phyloP scores from a whole-genome alignment of 2,797 vertebrate species.

The Acridotheres tristis region DNA sequence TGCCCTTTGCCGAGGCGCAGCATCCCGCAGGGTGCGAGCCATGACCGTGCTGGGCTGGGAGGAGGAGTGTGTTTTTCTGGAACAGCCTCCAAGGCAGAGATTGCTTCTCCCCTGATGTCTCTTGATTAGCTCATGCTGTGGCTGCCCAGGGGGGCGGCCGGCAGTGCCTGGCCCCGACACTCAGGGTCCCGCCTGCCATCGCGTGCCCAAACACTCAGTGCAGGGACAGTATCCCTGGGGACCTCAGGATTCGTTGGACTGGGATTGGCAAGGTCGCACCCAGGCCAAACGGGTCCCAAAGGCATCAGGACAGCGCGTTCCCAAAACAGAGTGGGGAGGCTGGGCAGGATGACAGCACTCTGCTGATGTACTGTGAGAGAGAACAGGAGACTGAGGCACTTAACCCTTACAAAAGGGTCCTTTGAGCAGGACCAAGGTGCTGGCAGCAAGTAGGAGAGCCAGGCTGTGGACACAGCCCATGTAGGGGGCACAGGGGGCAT shows the following conservation, averaged over 20 bases:
- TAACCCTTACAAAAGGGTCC: not conserved
- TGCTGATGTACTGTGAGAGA: not conserved
- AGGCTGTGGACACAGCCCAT: not conserved
- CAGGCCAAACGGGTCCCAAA: not conserved
- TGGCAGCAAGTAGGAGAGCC: not conserved
- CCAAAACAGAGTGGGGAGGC: not conserved
- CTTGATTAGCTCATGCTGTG: conserved; percentile 5
- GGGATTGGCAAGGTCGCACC: not conserved
- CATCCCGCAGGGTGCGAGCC: not conserved
- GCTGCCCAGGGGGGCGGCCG: not conserved
- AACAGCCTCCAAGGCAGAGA: not conserved
- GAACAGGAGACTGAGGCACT: not conserved
- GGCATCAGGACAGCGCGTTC: not conserved
- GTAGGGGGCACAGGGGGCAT: rapidly evolving
- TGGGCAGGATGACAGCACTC: not conserved
- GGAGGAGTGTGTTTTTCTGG: not conserved
- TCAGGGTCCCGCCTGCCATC: not conserved
- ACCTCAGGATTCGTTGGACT: rapidly evolving
- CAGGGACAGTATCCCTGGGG: not conserved
- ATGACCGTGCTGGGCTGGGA: not conserved
- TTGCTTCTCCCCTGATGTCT: not conserved
- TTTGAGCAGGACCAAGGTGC: not conserved
- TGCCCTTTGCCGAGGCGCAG: not conserved
- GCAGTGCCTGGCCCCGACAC: not conserved
- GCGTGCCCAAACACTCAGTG: not conserved